Conservation (phyloP, 2,888 invertebrate species). For the Trachelus troglodyta region DNA sequence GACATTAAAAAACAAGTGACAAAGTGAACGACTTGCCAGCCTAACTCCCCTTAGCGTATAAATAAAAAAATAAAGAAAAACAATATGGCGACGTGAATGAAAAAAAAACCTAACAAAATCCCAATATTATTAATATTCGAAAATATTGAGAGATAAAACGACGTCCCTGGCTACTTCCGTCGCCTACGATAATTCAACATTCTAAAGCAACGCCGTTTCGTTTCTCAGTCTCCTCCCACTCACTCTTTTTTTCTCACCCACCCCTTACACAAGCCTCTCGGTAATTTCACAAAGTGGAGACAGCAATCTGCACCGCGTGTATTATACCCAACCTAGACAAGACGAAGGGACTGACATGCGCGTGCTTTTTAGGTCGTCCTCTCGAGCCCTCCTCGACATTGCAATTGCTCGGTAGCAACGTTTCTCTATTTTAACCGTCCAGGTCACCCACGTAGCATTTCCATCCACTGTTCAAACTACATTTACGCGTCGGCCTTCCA, state of each 20-base stretch:
- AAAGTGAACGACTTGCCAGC: background rate
- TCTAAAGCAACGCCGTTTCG: background rate
- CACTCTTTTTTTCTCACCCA: background rate
- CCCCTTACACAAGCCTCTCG: background rate
- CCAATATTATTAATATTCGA: background rate
- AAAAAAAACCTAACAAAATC: background rate
- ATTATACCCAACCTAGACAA: background rate
- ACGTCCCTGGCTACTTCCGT: background rate
- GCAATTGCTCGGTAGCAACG: background rate
- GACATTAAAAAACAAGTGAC: background rate
- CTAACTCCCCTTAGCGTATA: fast-evolving
- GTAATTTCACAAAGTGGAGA: background rate
- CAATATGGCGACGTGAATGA: background rate
- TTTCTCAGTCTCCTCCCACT: background rate
- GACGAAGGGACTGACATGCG: background rate
- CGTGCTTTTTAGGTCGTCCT: background rate
- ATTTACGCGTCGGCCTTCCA: background rate
- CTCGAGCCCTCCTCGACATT: background rate
- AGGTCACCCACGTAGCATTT: background rate
- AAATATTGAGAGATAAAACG: background rate
- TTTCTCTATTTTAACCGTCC: background rate
- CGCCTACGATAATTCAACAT: background rate
- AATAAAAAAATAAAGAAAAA: too few species aligned
- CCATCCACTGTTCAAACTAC: background rate
- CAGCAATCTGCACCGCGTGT: background rate